Base-by-base conservation (phyloP, 2,113 vertebrate genomes). In the Accipiter virgatus region DNA sequence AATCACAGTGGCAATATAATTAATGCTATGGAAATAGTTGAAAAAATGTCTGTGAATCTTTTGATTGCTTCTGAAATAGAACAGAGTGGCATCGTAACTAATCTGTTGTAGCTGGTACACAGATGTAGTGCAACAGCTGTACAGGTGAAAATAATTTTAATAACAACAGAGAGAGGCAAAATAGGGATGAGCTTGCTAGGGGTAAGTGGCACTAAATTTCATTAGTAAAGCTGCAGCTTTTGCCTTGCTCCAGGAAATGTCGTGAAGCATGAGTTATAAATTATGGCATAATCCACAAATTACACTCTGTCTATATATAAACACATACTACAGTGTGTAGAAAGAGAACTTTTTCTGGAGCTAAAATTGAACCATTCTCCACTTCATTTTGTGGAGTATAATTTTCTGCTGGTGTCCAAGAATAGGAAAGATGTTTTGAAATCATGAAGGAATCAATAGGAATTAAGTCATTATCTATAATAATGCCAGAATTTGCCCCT, bases 51-150 rank as follows among this genome's bases (percentile, higher is more conserved):
- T 71, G 52, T 78, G 79, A 86, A 43, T 63, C n/a, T 45, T 90
- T 63, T 67, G 65, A 63, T 63, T 95, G 22, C 48, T 82, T 93
- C 86, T 95, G 65, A 85, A 95, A 72, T 87, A 81, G 53, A 84
- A 59, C 10, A 22, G 11, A 34, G 10, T 58, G 31, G 17, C 17
- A 61, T 81, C 25, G 47, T 67, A 78, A 3, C 2, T 83, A 42
- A 66, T 82, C 20, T 62, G 22, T 52, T 83, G 65, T 81, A 56
- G 42, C 47, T 91, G 59, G 74, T 70, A 55, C 7, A 68, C 8
- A 34, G 71, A 53, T 25, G 20, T 31, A 84, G 31, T 66, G 56
- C 62, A 92, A 86, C 40, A 79, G 23, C 32, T 95, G 47, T 65
- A 48, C 13, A 74, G 38, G 31, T 79, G 47, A 95, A 91, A 90